Percentiles rank a stretch among this genome's conserved stretches.
Conservation (phyloP, 2,797 vertebrate species). For the Etheostoma nigrum region DNA sequence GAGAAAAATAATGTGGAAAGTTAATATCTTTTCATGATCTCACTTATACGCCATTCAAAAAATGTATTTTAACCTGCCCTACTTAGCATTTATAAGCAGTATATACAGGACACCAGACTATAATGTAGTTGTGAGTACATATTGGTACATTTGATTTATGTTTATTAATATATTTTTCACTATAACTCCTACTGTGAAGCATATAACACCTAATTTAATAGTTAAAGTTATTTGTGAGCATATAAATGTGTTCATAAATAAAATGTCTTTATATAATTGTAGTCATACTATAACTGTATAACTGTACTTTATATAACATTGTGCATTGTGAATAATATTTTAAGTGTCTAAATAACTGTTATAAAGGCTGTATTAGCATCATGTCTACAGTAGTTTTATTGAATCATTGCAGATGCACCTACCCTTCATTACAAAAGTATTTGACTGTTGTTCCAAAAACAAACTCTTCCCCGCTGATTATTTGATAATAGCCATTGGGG, state of each 20-base stretch:
- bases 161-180: too few relatives aligned
- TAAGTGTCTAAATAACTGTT: too few relatives aligned
- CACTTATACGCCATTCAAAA: not conserved
- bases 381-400: not conserved
- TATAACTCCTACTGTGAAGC: too few relatives aligned
- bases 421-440: slow-evolving; percentile 79
- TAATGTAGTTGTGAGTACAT: not conserved
- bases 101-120: not conserved
- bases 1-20: not conserved
- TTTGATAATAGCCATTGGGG: slow-evolving; percentile 65
- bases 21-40: not conserved
- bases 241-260: not conserved
- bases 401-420: slow-evolving; percentile 22
- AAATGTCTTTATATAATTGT: too few relatives aligned
- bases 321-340: not conserved
- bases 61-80: not conserved
- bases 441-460: slow-evolving; percentile 73
- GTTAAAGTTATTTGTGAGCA: too few relatives aligned
- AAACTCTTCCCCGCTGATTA: slow-evolving; percentile 55
- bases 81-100: not conserved
- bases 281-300: too few relatives aligned
- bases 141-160: not conserved
- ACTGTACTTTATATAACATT: too few relatives aligned
- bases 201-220: too few relatives aligned
- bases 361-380: not conserved